phyloP scores from a whole-genome alignment of 2,113 vertebrate species.

The Sigmodon hispidus region DNA sequence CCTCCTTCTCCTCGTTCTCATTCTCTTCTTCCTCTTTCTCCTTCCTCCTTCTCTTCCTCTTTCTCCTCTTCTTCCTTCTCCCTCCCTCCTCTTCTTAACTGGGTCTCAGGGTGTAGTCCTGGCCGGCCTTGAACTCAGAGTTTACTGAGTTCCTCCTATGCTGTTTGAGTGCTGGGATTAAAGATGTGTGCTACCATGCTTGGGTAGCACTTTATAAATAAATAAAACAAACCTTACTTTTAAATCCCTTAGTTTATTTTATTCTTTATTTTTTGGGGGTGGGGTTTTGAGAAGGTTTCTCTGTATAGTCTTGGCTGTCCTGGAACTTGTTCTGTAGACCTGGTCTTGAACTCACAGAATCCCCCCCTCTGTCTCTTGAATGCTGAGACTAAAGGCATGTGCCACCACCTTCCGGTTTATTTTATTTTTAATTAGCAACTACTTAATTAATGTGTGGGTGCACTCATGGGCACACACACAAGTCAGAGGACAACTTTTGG shows the following conservation, averaged over 20 bases:
- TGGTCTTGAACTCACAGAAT: background rate
- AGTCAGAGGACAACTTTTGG: background rate
- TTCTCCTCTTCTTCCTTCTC: accelerated
- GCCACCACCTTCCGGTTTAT: background rate
- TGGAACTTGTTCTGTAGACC: background rate
- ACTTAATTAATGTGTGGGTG: background rate
- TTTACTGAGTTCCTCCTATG: too few species aligned
- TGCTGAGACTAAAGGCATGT: background rate
- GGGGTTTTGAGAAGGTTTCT: background rate
- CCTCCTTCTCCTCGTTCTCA: too few species aligned
- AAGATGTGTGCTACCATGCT: background rate
- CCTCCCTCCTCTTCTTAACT: too few species aligned
- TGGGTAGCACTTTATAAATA: background rate
- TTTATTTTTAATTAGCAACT: background rate
- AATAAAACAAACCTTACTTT: background rate
- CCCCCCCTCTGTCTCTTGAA: background rate
- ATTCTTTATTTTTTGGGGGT: too few species aligned
- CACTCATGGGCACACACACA: background rate
- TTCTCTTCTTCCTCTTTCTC: accelerated
- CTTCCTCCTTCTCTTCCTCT: too few species aligned
- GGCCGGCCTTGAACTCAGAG: too few species aligned
- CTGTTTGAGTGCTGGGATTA: background rate
- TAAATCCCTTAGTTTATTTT: too few species aligned
- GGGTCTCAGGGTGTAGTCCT: too few species aligned
- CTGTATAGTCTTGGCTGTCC: background rate